phyloP scores from a whole-genome alignment of 2,113 vertebrate genomes.

The Uria lomvia region DNA sequence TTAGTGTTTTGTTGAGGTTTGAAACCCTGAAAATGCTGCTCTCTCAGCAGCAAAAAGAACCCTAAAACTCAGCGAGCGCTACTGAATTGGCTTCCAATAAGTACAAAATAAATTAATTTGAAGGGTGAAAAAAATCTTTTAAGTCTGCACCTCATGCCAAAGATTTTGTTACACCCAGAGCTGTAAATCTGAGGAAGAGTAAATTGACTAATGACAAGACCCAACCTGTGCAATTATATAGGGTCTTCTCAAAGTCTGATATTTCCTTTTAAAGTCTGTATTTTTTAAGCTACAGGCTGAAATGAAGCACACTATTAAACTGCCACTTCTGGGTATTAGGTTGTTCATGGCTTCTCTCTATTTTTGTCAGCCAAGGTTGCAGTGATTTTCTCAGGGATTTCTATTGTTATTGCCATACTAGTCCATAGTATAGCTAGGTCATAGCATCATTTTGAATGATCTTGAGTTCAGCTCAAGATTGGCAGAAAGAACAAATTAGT shows the following conservation, averaged over 20 bases:
- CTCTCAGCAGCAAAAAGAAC: background rate
- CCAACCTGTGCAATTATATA: background rate
- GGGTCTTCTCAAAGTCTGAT: background rate
- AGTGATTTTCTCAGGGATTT: background rate
- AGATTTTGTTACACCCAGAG: background rate
- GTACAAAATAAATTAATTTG: background rate
- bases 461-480: background rate
- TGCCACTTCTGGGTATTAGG: background rate
- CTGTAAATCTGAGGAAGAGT: background rate
- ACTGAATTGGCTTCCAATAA: background rate
- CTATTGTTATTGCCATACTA: background rate
- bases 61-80: background rate
- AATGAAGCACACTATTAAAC: background rate
- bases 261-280: background rate
- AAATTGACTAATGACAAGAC: background rate
- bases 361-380: conserved; percentile 1
- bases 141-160: background rate
- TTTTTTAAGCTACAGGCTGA: background rate
- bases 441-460: background rate
- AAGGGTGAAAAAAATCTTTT: background rate
- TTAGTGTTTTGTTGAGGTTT: background rate
- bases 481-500: background rate
- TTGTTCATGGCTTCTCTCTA: background rate
- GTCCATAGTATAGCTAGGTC: background rate
- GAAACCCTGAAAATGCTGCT: background rate